Percentiles rank a stretch among this genome's conserved stretches.
Evolutionary conservation across 1,140 invertebrate genomes (phyloP).

Genomic region (Armadillidium nasatum): DNA sequence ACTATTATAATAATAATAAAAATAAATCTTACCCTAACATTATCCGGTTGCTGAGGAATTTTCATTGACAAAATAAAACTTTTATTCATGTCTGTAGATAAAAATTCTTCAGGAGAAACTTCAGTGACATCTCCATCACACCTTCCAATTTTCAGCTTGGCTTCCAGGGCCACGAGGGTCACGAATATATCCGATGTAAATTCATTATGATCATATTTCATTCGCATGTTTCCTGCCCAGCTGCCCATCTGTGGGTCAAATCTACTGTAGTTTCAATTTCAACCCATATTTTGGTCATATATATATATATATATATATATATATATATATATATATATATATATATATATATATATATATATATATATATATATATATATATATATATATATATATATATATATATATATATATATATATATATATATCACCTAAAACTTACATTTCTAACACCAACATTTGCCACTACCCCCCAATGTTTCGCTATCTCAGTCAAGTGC

Average conservation of each 20-base stretch:
- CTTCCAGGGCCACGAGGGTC: slow-evolving; percentile 63
- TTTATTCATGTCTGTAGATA: not conserved
- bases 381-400: too few species aligned
- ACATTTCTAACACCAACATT: slow-evolving; percentile 44
- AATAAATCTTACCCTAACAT: too few species aligned
- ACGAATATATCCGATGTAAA: slow-evolving; percentile 74
- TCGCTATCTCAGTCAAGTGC: slow-evolving; percentile 29
- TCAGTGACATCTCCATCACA: not conserved
- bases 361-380: too few species aligned
- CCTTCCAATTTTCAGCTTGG: slow-evolving; percentile 50
- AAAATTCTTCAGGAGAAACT: not conserved
- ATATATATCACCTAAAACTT: too few species aligned
- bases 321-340: too few species aligned
- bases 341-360: too few species aligned
- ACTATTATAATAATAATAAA: not conserved
- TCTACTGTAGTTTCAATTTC: too few species aligned
- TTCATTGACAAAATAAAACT: not conserved
- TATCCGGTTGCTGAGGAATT: not conserved
- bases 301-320: too few species aligned
- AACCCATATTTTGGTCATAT: too few species aligned
- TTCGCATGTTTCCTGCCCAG: slow-evolving; percentile 71
- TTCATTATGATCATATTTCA: slow-evolving; percentile 64
- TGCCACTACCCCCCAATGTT: slow-evolving; percentile 36
- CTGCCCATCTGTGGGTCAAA: slow-evolving; percentile 52
- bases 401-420: too few species aligned